Evolutionary conservation across 2,888 invertebrate species (phyloP), one percentile per base, ranked within the genome.

Genomic region (Epirrhoe tristata): DNA sequence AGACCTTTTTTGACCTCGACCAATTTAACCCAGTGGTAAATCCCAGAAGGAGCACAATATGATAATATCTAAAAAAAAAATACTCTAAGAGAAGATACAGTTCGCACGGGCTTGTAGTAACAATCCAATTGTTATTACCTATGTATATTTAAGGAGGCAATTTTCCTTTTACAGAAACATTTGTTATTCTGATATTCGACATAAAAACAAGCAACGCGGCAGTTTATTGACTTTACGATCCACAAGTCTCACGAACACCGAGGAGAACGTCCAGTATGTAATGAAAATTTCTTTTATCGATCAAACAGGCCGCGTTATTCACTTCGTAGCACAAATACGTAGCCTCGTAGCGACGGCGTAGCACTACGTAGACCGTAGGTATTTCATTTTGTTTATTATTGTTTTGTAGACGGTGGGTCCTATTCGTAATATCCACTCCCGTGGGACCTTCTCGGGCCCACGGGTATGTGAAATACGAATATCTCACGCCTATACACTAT

Each of bases 361-460:
- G 67, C 66, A 58, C 59, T 66, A 57, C 59, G 62, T 36, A 64
- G 57, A 56, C 52, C 64, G 62, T 57, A 64, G 71, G 74, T 74
- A 75, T 79, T 80, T 77, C 72, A 80, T 77, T 78, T 77, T 78
- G 79, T 77, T 77, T 78, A 78, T 77, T 79, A 78, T 76, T 77
- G 75, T 75, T 70, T 70, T 72, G 73, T 78, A 80, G 82, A 76
- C 77, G 78, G 72, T 77, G 66, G 73, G 68, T 75, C 75, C 73
- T 66, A 70, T 58, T 72, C 74, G 66, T 77, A 82, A 78, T 75
- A 78, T 75, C 64, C 24, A 55, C 31, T 53, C 57, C 61, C 61
- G 12, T 51, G 54, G 54, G 67, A 61, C 54, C 58, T 61, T 64
- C 51, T 24, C 57, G 24, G 48, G 72, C 80, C 74, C 81, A 61